Evolutionary conservation across 2,113 vertebrate species (phyloP).

Genomic region (Rhinolophus sinicus): DNA sequence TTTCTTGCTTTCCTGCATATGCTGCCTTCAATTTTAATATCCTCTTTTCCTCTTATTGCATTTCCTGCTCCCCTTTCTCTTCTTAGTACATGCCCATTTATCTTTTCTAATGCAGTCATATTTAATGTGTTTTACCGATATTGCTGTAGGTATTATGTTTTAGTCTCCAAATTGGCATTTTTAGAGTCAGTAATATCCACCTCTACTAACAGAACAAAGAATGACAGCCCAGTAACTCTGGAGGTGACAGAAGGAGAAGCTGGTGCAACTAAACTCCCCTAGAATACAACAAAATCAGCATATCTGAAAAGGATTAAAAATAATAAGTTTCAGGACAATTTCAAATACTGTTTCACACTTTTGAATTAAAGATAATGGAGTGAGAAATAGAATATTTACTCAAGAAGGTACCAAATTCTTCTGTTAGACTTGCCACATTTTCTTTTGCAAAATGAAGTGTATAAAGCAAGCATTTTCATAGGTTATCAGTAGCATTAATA

Average conservation of each 20-base stretch:
- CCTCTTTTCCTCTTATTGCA: background rate
- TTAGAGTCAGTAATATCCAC: conserved; percentile 54
- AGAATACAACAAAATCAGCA: conserved; percentile 61
- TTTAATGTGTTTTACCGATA: background rate
- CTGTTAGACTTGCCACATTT: conserved; percentile 63
- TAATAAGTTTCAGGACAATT: conserved; percentile 65
- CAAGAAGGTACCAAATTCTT: conserved; percentile 54
- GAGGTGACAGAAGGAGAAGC: conserved; percentile 34
- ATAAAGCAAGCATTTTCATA: conserved; percentile 56
- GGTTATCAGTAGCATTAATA: conserved; percentile 61
- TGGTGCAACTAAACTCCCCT: conserved; percentile 28
- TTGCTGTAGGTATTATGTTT: background rate
- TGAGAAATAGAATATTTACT: conserved; percentile 73
- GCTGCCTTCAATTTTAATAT: background rate
- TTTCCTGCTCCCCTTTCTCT: background rate
- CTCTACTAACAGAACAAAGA: conserved; percentile 50
- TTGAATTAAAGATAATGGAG: conserved; percentile 70
- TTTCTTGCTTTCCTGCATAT: background rate
- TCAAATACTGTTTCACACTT: conserved; percentile 73
- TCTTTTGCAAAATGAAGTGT: conserved; percentile 51
- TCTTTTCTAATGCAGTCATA: background rate
- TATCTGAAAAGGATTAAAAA: conserved; percentile 72
- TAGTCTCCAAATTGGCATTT: conserved; percentile 69
- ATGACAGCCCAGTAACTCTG: conserved; percentile 34
- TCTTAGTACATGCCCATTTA: background rate